Evolutionary conservation across 2,113 vertebrate genomes (phyloP), one percentile per base, ranked within the genome.

Genomic region (Capreolus pygargus): DNA sequence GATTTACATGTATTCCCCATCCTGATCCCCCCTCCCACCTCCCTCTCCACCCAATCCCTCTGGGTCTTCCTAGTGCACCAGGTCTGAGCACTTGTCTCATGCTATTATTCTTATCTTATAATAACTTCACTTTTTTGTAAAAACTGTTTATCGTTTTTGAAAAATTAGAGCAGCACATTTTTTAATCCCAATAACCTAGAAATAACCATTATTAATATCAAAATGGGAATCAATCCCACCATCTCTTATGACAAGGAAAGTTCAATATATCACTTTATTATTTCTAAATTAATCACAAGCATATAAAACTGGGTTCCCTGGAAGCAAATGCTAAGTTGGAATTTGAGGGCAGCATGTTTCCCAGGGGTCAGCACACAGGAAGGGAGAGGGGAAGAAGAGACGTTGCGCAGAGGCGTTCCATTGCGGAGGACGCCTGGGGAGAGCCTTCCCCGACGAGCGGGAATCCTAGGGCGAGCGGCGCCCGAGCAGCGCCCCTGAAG

Each of bases 271-370:
- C 6, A 57, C 14, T 83, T 82, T 82, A 47, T 47, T 33, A 23
- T 86, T 96, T 85, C 33, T 76, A 89, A 94, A 61, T 89, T 79
- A 89, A 89, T 70, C 55, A 92, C 6, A 52, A 15, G 8, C 60
- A 3, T 91, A 16, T 6, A 33, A 92, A 30, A 21, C 55, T 86
- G n/a, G 30, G 55, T 33, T 89, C 12, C 70, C 7, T 57, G 45
- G 12, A 88, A 89, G n/a, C 54, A 86, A 45, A 86, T 16, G 12
- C 6, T 28, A 60, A 74, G 45, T 39, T 23, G 14, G 15, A 43
- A 23, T 61, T 83, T 76, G 1, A 17, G 28, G 47, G 12, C 6
- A 58, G 89, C 17, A 36, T 28, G 27, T 81, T 74, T 36, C 13
- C 61, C 28, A 58, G 28, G 4, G 14, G 43, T 67, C 25, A 39